Evolutionary conservation across 2,113 vertebrate genomes (phyloP).

Genomic region (Aepyceros melampus): DNA sequence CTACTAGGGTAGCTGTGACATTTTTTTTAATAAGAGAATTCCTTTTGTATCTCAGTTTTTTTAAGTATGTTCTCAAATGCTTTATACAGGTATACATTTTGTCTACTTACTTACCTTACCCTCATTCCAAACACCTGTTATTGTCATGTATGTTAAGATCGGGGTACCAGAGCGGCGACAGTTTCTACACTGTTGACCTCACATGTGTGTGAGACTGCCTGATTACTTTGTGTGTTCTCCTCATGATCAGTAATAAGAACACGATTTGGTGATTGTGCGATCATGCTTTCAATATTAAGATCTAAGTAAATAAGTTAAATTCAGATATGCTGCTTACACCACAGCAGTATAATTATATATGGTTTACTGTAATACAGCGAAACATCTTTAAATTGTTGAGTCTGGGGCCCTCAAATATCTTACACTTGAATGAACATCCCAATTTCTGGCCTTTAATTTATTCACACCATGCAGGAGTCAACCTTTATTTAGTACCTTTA

Average conservation of each 20-base stretch:
- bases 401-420: not conserved
- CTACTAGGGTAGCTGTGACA: not conserved
- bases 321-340: not conserved
- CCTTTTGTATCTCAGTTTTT: conserved; percentile 12
- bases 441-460: not conserved
- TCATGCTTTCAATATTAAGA: not conserved
- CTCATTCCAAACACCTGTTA: not conserved
- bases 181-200: not conserved
- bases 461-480: not conserved
- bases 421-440: not conserved
- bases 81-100: not conserved
- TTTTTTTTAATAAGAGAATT: conserved; percentile 8
- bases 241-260: not conserved
- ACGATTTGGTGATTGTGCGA: not conserved
- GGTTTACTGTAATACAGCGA: not conserved
- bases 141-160: not conserved
- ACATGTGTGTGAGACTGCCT: not conserved
- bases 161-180: not conserved
- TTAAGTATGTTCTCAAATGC: not conserved
- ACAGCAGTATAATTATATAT: not conserved
- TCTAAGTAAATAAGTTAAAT: not conserved
- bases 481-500: not conserved
- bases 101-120: not conserved
- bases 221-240: not conserved
- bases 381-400: not conserved